These are phyloP conservation scores for Tor tambroides DNA, from an alignment of 2,113 vertebrate species.

Conservation along the genomic window DNA sequence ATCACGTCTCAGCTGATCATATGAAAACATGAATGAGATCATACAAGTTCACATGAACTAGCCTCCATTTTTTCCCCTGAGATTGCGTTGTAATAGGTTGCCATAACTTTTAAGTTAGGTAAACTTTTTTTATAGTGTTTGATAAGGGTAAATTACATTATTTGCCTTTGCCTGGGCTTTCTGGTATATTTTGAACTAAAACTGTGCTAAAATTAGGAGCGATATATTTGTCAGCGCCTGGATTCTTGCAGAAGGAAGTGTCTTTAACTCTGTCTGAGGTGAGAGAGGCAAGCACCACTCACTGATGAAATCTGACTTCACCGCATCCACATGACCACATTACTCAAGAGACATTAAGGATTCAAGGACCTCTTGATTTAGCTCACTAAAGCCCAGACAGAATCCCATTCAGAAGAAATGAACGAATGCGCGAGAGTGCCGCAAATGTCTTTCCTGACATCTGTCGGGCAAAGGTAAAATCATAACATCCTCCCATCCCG, in stretches of 20 bases:
- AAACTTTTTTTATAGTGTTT: background rate
- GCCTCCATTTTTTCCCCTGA: too few species aligned
- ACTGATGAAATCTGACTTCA: constrained; percentile 26
- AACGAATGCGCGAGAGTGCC: background rate
- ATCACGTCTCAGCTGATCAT: too few species aligned
- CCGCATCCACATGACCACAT: constrained; percentile 13
- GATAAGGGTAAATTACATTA: background rate
- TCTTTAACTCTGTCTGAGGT: constrained; percentile 32
- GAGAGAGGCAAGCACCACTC: constrained; percentile 51
- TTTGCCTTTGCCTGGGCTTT: background rate
- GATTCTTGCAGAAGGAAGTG: background rate
- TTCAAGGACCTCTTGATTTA: background rate
- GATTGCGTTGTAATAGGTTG: background rate
- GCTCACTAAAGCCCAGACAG: constrained; percentile 17
- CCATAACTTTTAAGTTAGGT: background rate
- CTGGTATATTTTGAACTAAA: background rate
- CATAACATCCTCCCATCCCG: background rate
- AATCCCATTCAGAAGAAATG: constrained; percentile 14
- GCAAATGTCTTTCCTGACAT: constrained; percentile 15
- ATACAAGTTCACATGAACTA: too few species aligned
- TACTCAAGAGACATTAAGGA: constrained; percentile 23
- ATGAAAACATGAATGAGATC: too few species aligned
- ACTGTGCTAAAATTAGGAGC: background rate
- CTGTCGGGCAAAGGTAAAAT: background rate
- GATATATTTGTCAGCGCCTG: background rate